Base-by-base conservation (phyloP, 2,113 vertebrate genomes). In the Pipra filicauda region DNA sequence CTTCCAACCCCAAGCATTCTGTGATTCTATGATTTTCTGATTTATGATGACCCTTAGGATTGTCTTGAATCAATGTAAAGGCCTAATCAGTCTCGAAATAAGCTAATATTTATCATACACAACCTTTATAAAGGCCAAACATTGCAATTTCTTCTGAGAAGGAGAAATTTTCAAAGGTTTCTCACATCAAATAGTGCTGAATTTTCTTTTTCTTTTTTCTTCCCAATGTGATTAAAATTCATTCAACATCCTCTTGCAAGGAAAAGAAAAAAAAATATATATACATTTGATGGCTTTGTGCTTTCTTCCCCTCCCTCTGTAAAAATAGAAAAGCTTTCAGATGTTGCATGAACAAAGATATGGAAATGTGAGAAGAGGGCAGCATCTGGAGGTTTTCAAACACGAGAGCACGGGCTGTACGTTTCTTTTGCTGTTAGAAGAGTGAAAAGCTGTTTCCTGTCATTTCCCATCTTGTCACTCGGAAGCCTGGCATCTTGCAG, bases 401-500 rank as follows among this genome's bases (percentile, higher is more conserved):
- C 98, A 98, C 95, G 96, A 98, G 97, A 98, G 95, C 96, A 97
- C 81, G 83, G 98, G 97, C 97, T 98, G 98, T 98, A 98, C 95
- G 92, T 97, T 98, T 98, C 98, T 96, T 97, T 98, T 97, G 98
- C 98, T 97, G 97, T 98, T 97, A 97, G 97, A 97, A 98, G 97
- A 97, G 98, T 97, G 98, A 98, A 98, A 99, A 99, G 98, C 98
- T 99, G 99, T 98, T 99, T 98, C 98, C 98, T 99, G 99, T 99
- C 99, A 99, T 98, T 98, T 98, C 98, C 98, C 98, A 99, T 99
- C 99, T 99, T 99, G 98, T 99, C 99, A 99, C 98, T 99, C 98
- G 98, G 92, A 98, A 98, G 98, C 98, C 98, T 98, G 98, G 98
- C 98, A 98, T 99, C 98, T 99, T 98, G 98, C 98, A 90, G 97